These are phyloP conservation scores for Rhynchophorus ferrugineus DNA, from an alignment of 1,140 invertebrate genomes.

Conservation along the genomic window DNA sequence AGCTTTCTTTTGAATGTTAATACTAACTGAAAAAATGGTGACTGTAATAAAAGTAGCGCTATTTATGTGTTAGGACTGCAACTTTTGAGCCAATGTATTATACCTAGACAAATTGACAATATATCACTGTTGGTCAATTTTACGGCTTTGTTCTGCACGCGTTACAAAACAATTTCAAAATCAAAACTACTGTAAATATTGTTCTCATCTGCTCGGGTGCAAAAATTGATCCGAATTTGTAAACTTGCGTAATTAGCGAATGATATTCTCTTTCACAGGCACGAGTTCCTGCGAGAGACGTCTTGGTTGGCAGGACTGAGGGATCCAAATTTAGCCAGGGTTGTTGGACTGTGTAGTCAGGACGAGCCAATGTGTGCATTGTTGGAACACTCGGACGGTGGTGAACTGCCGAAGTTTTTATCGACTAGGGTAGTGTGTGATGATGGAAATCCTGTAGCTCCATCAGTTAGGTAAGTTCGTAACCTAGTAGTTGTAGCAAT, in stretches of 20 bases:
- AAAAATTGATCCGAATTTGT: too few relatives aligned
- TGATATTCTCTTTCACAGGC: conserved; percentile 45
- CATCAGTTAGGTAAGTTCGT: conserved; percentile 36
- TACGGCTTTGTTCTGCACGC: too few relatives aligned
- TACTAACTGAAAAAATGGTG: too few relatives aligned
- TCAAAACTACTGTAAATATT: too few relatives aligned
- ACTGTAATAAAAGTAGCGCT: too few relatives aligned
- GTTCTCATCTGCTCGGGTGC: too few relatives aligned
- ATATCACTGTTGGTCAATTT: too few relatives aligned
- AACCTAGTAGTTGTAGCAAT: neutral
- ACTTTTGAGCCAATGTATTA: too few relatives aligned
- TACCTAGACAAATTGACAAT: too few relatives aligned
- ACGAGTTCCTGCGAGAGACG: conserved; percentile 80
- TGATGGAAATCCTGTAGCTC: conserved; percentile 32
- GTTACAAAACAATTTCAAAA: too few relatives aligned
- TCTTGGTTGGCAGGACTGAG: conserved; percentile 70
- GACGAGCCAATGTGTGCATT: conserved; percentile 79
- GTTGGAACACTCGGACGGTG: conserved; percentile 77
- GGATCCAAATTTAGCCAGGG: conserved; percentile 75
- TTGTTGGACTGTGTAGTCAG: conserved; percentile 70
- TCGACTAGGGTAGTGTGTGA: conserved; percentile 38
- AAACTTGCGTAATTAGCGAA: neutral
- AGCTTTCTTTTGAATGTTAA: too few relatives aligned
- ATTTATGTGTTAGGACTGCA: too few relatives aligned
- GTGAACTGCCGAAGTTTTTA: conserved; percentile 75